These are phyloP conservation scores for Triplophysa siluroides DNA, from an alignment of 2,113 vertebrate species.

Conservation along the genomic window DNA sequence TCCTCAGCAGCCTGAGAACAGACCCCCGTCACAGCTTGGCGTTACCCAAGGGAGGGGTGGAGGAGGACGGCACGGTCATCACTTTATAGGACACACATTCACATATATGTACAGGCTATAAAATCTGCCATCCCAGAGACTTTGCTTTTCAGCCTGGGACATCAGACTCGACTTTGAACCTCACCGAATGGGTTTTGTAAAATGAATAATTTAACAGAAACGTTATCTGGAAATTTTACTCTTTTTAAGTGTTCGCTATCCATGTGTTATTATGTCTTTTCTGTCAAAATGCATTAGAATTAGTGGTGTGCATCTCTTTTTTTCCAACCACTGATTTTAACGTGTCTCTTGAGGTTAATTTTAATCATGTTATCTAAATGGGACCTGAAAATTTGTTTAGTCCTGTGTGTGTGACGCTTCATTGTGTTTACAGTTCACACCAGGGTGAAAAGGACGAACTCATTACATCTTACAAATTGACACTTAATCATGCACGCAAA, in stretches of 20 bases:
- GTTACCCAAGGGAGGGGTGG: conserved; percentile 89
- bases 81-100: conserved; percentile 82
- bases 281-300: conserved; percentile 10
- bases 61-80: conserved; percentile 95
- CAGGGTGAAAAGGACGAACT: conserved; percentile 29
- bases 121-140: conserved; percentile 66
- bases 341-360: conserved; percentile 65
- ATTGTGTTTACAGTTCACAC: conserved; percentile 60
- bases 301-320: conserved; percentile 27
- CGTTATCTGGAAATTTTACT: conserved; percentile 44
- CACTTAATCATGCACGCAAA: neutral
- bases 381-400: conserved; percentile 68
- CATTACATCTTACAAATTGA: conserved; percentile 64
- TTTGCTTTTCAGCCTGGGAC: conserved; percentile 57
- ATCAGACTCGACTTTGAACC: conserved; percentile 53
- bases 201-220: conserved; percentile 54
- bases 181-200: conserved; percentile 50
- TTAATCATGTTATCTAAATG: conserved; percentile 64
- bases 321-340: conserved; percentile 63
- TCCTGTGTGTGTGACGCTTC: conserved; percentile 56
- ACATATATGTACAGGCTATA: neutral
- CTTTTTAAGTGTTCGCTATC: conserved; percentile 16
- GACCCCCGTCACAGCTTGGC: conserved; percentile 93
- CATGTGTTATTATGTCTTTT: conserved; percentile 34
- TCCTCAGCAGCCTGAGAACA: conserved; percentile 89